These are phyloP conservation scores for Spatulosminthurus flaviceps DNA, from an alignment of 2,888 invertebrate species.

Conservation along the genomic window DNA sequence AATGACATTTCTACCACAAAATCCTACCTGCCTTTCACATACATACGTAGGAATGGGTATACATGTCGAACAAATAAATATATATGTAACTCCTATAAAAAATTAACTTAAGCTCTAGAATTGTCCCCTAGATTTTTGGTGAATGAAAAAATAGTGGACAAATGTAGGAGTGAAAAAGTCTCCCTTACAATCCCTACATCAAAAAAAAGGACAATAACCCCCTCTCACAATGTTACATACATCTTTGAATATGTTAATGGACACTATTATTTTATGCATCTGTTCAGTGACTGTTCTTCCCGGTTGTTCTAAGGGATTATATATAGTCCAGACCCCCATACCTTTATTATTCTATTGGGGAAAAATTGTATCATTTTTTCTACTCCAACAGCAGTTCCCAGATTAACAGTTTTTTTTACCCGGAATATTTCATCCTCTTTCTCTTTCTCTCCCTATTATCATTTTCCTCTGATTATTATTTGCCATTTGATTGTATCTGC, in stretches of 20 bases:
- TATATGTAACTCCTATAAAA: too few relatives aligned
- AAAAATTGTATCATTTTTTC: neutral
- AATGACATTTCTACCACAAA: too few relatives aligned
- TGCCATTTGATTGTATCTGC: neutral
- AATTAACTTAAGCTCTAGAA: too few relatives aligned
- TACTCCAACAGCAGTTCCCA: neutral
- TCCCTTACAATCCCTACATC: neutral
- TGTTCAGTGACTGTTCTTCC: neutral
- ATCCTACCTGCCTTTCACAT: too few relatives aligned
- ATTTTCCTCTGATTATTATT: neutral
- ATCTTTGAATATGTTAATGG: neutral
- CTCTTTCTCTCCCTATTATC: too few relatives aligned
- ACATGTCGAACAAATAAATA: too few relatives aligned
- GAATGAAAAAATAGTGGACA: too few relatives aligned
- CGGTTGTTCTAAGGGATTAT: neutral
- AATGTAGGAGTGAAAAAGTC: neutral
- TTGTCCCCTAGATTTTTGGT: too few relatives aligned
- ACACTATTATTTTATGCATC: conserved; percentile 7
- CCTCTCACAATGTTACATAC: neutral
- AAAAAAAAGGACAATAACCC: neutral
- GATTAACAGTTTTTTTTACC: neutral
- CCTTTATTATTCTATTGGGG: neutral
- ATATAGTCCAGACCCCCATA: neutral
- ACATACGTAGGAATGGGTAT: too few relatives aligned
- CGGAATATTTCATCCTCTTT: neutral